Evolutionary conservation across 2,113 vertebrate genomes (phyloP).

Genomic region (Peromyscus maniculatus): DNA sequence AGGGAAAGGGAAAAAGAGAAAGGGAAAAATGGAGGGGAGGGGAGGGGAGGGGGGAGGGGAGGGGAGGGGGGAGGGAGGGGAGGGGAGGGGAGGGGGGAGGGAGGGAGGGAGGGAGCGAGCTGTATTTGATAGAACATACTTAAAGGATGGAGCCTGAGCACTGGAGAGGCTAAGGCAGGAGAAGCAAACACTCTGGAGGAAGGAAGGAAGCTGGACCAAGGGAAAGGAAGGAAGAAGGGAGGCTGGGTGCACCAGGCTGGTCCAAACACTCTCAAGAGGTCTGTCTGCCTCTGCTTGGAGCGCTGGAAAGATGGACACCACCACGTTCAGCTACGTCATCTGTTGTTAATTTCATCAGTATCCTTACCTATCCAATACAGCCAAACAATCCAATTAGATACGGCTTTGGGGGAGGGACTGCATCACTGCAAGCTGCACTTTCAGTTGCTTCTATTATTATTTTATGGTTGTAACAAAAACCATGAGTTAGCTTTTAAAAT

Average conservation of each 20-base stretch:
- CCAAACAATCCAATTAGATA: slow-evolving; percentile 13
- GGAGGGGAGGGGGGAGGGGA: too few relatives aligned
- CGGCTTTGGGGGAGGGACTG: background rate
- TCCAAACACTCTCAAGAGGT: background rate
- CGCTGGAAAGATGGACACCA: background rate
- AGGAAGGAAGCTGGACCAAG: background rate
- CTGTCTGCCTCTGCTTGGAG: background rate
- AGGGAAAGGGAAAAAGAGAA: background rate
- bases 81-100: too few relatives aligned
- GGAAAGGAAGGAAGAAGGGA: background rate
- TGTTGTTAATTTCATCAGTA: background rate
- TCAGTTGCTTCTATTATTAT: background rate
- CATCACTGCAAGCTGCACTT: background rate
- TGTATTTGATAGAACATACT: background rate
- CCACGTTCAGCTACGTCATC: background rate
- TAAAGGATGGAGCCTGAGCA: background rate
- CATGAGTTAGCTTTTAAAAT: slow-evolving; percentile 2
- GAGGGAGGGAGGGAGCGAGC: background rate
- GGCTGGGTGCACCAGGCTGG: background rate
- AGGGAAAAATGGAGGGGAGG: too few relatives aligned
- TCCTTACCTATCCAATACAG: background rate
- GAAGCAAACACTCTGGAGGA: background rate
- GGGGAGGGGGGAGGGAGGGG: too few relatives aligned
- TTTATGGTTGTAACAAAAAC: background rate
- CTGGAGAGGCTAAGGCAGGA: background rate